These are phyloP conservation scores for Heloderma charlesbogerti DNA, from an alignment of 2,113 vertebrate species.

Conservation along the genomic window DNA sequence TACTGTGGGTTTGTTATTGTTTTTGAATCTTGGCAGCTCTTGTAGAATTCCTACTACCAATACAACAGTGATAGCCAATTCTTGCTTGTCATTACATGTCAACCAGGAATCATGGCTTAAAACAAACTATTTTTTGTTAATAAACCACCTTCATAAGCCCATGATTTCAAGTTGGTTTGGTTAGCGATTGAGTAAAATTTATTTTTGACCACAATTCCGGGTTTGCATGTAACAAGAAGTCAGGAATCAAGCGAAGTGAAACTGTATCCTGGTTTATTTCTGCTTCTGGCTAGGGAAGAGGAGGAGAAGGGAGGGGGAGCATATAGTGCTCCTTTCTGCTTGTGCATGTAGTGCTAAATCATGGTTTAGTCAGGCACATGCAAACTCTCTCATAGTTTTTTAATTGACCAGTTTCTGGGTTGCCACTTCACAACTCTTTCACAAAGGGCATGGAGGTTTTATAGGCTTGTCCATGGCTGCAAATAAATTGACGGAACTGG, in stretches of 20 bases:
- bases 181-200: not conserved
- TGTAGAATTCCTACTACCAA: too few species aligned
- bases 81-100: too few species aligned
- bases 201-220: not conserved
- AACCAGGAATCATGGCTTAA: not conserved
- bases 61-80: too few species aligned
- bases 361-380: not conserved
- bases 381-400: constrained; percentile 43
- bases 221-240: not conserved
- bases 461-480: too few species aligned
- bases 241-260: too few species aligned
- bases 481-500: not conserved
- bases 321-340: not conserved
- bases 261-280: too few species aligned
- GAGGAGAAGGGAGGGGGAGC: not conserved
- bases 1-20: too few species aligned
- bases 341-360: not conserved
- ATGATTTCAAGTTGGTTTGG: too few species aligned
- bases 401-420: not conserved
- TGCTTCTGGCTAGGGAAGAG: not conserved
- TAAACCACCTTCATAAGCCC: too few species aligned
- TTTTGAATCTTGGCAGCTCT: too few species aligned
- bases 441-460: not conserved
- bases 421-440: too few species aligned
- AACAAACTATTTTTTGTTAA: too few species aligned